Percentiles rank a stretch among this genome's conserved stretches.
phyloP scores from a whole-genome alignment of 2,113 vertebrate genomes.

The Pogonocichla stellata region DNA sequence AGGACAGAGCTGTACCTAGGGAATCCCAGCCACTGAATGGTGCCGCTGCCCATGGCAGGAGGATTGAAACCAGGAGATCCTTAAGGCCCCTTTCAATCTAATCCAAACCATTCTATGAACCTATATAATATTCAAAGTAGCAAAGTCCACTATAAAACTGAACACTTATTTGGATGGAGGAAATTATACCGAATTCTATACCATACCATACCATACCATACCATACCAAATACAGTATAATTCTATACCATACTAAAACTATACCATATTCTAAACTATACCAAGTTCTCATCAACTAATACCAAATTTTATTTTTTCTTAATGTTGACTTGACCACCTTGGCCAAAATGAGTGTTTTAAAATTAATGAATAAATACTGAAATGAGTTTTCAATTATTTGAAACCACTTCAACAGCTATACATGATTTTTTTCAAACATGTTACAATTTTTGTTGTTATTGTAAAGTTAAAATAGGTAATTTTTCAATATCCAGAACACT shows the following conservation, averaged over 20 bases:
- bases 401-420: background rate
- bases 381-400: background rate
- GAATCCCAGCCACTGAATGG: constrained; percentile 25
- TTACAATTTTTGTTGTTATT: background rate
- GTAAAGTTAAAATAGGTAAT: background rate
- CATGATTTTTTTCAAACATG: background rate
- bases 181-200: constrained; percentile 38
- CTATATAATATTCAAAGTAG: background rate
- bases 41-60: background rate
- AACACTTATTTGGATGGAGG: constrained; percentile 20
- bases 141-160: constrained; percentile 22
- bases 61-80: background rate
- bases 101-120: background rate
- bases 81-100: background rate
- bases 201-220: too few relatives aligned
- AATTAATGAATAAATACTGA: background rate
- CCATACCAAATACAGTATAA: background rate
- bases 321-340: background rate
- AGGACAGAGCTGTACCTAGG: constrained; percentile 47
- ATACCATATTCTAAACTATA: background rate
- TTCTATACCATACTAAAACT: background rate
- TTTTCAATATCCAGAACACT: background rate
- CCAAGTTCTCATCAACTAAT: constrained; percentile 32
- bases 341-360: background rate
- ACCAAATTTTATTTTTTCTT: constrained; percentile 25